Base-by-base conservation (phyloP, 2,888 invertebrate species). In the Bursaphelenchus okinawaensis region DNA sequence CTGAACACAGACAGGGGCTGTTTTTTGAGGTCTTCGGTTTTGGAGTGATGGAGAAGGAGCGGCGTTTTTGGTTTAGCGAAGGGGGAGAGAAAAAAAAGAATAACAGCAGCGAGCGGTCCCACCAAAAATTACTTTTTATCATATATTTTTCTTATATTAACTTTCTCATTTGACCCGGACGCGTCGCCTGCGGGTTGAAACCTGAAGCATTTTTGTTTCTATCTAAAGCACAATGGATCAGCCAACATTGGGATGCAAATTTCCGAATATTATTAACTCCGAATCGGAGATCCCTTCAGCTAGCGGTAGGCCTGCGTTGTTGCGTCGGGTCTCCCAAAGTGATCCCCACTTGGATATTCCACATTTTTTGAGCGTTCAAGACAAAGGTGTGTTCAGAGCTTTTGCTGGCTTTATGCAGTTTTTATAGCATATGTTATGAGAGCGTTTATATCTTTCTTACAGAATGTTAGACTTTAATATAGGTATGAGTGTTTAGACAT, bases 291-390 rank as follows among this genome's bases (percentile, higher is more conserved):
- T 19, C 16, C 19, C 24, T 3, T 40, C 23, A n/a, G 50, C 60
- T 20, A 19, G 19, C 19, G 23, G 20, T 2, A 28, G 60, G 20
- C 67, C 67, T 7, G 23, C 29, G 7, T 23, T 67, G 22, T 51
- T 68, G 8, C 61, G 68, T 19, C 60, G 68, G 7, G 60, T 67
- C 52, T 67, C 66, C 22, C 68, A 63, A 7, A 57, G 56, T n/a
- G 68, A 69, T 50, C 66, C 68, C 4, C 68, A 67, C 31, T 19
- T 68, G 27, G 57, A 68, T 40, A 55, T 67, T 22, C 67, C 67
- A 19, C 67, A 67, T 23, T 67, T 67, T 31, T 19, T 67, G 22
- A 66, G 55, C 52, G 65, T 55, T n/a, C 61, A 67, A 19, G 67
- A 67, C 54, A 68, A 67, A 63, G 65, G 67, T 67, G 52, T 29